Evolutionary conservation across 2,113 vertebrate genomes (phyloP).

Genomic region (Ovis aries): DNA sequence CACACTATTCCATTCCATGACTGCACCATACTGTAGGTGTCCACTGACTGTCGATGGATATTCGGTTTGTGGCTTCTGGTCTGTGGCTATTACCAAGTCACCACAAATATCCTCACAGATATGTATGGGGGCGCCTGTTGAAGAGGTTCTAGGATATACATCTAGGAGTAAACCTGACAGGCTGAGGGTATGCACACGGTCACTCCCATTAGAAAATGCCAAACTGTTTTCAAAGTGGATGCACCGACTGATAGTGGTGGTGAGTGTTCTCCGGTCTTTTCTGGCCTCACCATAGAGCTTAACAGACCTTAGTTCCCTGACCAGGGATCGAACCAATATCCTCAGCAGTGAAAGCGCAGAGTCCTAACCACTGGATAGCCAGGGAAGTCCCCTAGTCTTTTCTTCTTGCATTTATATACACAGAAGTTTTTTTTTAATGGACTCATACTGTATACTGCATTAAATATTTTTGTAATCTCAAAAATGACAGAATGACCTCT

Average conservation of each 20-base stretch:
- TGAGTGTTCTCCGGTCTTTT: not conserved
- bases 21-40: not conserved
- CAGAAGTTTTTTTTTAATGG: not conserved
- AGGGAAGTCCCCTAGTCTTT: not conserved
- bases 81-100: not conserved
- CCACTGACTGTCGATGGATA: too few species aligned
- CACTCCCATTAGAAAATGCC: not conserved
- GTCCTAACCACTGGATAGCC: not conserved
- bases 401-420: not conserved
- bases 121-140: not conserved
- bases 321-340: not conserved
- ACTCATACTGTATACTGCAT: not conserved
- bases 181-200: not conserved
- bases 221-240: not conserved
- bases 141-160: not conserved
- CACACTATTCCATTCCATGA: not conserved
- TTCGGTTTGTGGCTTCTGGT: accelerated
- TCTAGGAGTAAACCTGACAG: not conserved
- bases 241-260: not conserved
- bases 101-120: not conserved
- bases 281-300: not conserved
- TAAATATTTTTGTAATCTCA: not conserved
- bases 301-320: not conserved
- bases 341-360: not conserved
- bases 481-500: not conserved